These are phyloP conservation scores for Drosophila neonasuta DNA, from an alignment of 2,888 invertebrate genomes.

Conservation along the genomic window DNA sequence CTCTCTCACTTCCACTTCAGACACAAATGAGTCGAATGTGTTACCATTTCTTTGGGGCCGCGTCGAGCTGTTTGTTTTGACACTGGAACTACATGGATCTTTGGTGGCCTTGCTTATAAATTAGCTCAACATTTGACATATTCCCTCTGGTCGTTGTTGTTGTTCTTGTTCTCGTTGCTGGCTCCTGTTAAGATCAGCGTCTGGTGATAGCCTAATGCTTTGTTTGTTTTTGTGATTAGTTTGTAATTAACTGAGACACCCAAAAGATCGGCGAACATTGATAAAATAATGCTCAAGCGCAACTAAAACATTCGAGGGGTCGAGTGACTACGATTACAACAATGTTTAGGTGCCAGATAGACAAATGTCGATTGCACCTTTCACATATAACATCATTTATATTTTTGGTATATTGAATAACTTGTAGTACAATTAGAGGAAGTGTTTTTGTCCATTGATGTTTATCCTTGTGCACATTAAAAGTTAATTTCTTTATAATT, in stretches of 20 bases:
- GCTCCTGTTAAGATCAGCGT: slow-evolving; percentile 61
- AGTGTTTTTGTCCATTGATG: slow-evolving; percentile 55
- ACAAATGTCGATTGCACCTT: slow-evolving; percentile 71
- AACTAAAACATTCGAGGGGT: slow-evolving; percentile 14
- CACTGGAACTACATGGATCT: slow-evolving; percentile 68
- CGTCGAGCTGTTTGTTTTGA: slow-evolving; percentile 65
- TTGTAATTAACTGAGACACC: slow-evolving; percentile 65
- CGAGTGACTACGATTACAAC: background rate
- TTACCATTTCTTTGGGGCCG: slow-evolving; percentile 41
- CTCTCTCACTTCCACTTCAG: background rate
- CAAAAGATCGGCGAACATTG: slow-evolving; percentile 43
- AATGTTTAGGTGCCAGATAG: slow-evolving; percentile 64
- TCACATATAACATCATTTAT: slow-evolving; percentile 5
- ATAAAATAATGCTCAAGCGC: slow-evolving; percentile 44
- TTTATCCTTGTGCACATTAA: slow-evolving; percentile 68
- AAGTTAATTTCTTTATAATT: slow-evolving; percentile 79
- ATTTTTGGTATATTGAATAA: slow-evolving; percentile 50
- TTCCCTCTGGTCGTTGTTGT: slow-evolving; percentile 36
- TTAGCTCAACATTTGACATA: slow-evolving; percentile 69
- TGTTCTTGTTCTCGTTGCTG: slow-evolving; percentile 11
- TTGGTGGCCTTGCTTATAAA: slow-evolving; percentile 67
- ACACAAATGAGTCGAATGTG: slow-evolving; percentile 44
- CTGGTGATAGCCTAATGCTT: slow-evolving; percentile 69
- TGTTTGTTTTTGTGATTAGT: slow-evolving; percentile 66
- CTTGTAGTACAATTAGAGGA: slow-evolving; percentile 55